Conservation (phyloP, 2,888 invertebrate species). For the Tanypteryx hageni region DNA sequence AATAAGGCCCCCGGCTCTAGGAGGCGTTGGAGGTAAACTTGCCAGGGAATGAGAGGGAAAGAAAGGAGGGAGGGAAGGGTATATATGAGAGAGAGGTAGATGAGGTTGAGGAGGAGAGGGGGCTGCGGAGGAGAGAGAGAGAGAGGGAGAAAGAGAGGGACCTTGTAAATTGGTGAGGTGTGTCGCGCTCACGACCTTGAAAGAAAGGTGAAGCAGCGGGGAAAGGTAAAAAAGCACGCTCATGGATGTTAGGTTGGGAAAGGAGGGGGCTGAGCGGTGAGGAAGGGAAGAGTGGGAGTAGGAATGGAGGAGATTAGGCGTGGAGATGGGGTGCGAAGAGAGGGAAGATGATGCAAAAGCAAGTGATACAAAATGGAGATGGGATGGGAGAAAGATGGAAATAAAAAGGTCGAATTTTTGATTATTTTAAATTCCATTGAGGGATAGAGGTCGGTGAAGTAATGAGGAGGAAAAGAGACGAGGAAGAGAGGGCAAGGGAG, state of each 20-base stretch:
- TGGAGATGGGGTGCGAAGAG: neutral
- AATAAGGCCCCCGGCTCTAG: too few species aligned
- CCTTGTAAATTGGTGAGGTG: slow-evolving; percentile 48
- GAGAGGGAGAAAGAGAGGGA: neutral
- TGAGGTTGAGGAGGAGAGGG: neutral
- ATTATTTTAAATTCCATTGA: too few species aligned
- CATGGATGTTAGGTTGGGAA: neutral
- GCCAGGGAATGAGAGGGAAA: neutral
- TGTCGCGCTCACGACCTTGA: slow-evolving; percentile 40
- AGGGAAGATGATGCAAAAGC: too few species aligned
- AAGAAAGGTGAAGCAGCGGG: slow-evolving; percentile 30
- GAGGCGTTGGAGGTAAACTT: neutral
- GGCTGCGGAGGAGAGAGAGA: neutral
- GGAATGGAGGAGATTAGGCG: neutral
- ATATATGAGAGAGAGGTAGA: neutral
- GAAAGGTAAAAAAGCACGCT: neutral
- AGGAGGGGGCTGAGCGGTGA: neutral
- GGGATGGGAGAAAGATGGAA: too few species aligned
- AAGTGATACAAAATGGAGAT: too few species aligned
- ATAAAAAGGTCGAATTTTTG: too few species aligned
- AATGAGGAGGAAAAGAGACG: too few species aligned
- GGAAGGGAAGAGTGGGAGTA: neutral
- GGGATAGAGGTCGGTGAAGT: too few species aligned
- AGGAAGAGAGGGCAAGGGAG: too few species aligned
- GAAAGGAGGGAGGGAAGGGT: neutral